Base-by-base conservation (phyloP, 2,113 vertebrate species). In the Pseudopodoces humilis region DNA sequence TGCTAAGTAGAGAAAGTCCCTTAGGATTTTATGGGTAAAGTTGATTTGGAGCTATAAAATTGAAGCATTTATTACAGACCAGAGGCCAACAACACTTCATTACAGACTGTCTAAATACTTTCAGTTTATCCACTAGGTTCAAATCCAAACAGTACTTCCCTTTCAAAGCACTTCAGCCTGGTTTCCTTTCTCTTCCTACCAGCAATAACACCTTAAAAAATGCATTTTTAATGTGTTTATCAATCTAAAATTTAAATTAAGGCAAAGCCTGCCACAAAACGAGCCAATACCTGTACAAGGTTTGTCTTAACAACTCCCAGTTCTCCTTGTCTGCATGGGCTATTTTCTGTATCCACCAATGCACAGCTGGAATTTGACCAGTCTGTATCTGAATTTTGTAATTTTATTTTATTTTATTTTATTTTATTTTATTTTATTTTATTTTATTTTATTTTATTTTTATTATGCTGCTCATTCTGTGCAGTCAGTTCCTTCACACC, bases 11-110 rank as follows among this genome's bases (percentile, higher is more conserved):
- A 88, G 58, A 84, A 97, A 95, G 83, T 82, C 94, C 83, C 94
- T 88, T 18, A 93, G 94, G 92, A 93, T 80, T 95, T 95, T 86
- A 79, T 86, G 88, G 85, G 86, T 88, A 76, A 95, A 94, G 92
- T 90, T 95, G 90, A 92, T 95, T 96, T 90, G 65, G 87, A 96
- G 84, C 90, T 92, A 84, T 90, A 92, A 95, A 94, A 96, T 33
- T 88, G 79, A 86, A 92, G 86, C 90, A 90, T 95, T 97, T 95
- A 92, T 91, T 94, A 91, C 50, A 95, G 95, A 94, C 62, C 74
- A 90, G 93, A 95, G 77, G 87, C 92, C 92, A 95, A 91, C 69
- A 92, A 18, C 78, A 96, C 69, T 82, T 85, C 78, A 77, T 90
- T 95, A 92, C 7, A 89, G 68, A 58, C 71, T 92, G 83, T 92